phyloP scores from a whole-genome alignment of 1,140 invertebrate genomes.

The Sminthurinus signatus region DNA sequence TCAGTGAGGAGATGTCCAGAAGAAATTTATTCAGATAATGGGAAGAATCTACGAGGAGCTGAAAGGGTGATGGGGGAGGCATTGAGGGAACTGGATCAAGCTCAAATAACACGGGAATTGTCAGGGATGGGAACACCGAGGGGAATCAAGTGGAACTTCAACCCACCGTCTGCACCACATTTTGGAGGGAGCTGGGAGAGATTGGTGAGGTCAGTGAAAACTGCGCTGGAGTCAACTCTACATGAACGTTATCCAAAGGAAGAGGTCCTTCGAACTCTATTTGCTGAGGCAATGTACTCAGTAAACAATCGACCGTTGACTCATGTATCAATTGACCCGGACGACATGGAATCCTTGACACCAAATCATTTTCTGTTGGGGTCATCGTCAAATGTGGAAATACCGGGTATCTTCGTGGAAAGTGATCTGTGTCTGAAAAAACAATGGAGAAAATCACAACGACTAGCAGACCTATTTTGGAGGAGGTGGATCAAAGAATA shows the following conservation, averaged over 20 bases:
- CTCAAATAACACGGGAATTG: neutral
- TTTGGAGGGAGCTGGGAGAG: constrained; percentile 45
- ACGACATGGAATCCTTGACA: constrained; percentile 35
- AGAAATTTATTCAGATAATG: constrained; percentile 42
- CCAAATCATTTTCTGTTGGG: constrained; percentile 39
- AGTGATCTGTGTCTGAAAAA: constrained; percentile 9
- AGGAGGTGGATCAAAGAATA: constrained; percentile 8
- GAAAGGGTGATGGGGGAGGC: constrained; percentile 13
- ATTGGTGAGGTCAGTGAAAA: constrained; percentile 43
- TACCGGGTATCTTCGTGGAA: constrained; percentile 2
- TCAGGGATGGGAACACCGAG: neutral
- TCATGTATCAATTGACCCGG: constrained; percentile 26
- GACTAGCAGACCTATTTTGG: constrained; percentile 19
- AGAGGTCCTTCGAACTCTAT: constrained; percentile 18
- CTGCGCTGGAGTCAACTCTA: constrained; percentile 24
- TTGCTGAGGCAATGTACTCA: constrained; percentile 24
- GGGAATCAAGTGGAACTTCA: constrained; percentile 36
- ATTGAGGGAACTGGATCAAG: neutral
- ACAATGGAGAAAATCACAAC: constrained; percentile 13
- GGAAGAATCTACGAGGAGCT: constrained; percentile 39
- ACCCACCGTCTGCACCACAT: constrained; percentile 43
- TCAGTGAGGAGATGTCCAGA: constrained; percentile 28
- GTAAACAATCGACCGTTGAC: constrained; percentile 41
- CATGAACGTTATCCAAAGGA: neutral
- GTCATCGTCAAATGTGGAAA: neutral